Conservation (phyloP, 1,140 invertebrate genomes). For the Ips typographus region DNA sequence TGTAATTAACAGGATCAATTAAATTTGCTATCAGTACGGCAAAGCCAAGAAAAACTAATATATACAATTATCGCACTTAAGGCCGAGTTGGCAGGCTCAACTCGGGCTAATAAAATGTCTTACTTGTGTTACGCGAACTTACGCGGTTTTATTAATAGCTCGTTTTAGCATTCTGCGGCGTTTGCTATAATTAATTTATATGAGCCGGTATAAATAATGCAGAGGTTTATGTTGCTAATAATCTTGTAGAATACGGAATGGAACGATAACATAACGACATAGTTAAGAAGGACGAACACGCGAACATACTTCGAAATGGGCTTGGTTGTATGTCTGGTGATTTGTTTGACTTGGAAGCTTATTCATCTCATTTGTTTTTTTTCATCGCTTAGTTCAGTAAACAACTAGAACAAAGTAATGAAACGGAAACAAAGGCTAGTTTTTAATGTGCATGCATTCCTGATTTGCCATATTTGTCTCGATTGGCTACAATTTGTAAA, state of each 20-base stretch:
- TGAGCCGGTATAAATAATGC: conserved; percentile 20
- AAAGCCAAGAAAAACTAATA: conserved; percentile 13
- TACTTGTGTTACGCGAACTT: conserved; percentile 20
- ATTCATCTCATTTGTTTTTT: too few species aligned
- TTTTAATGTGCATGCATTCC: too few species aligned
- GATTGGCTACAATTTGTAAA: too few species aligned
- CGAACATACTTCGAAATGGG: too few species aligned
- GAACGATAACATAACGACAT: conserved; percentile 1
- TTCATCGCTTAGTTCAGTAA: too few species aligned
- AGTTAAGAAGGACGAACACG: background rate
- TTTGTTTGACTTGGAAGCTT: too few species aligned
- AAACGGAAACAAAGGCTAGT: too few species aligned
- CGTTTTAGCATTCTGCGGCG: conserved; percentile 23
- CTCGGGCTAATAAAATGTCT: conserved; percentile 20
- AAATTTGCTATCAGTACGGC: conserved; percentile 9
- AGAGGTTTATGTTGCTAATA: conserved; percentile 10
- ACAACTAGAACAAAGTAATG: too few species aligned
- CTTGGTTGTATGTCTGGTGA: too few species aligned
- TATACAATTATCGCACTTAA: conserved; percentile 19
- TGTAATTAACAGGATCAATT: conserved; percentile 13
- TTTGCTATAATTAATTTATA: conserved; percentile 25
- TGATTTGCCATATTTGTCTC: too few species aligned
- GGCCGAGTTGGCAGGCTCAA: conserved; percentile 1
- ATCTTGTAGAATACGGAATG: conserved; percentile 11
- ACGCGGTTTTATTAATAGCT: conserved; percentile 19